Percentiles rank a stretch among this genome's conserved stretches.
Conservation (phyloP, 2,113 vertebrate genomes). For the Oxyura jamaicensis region DNA sequence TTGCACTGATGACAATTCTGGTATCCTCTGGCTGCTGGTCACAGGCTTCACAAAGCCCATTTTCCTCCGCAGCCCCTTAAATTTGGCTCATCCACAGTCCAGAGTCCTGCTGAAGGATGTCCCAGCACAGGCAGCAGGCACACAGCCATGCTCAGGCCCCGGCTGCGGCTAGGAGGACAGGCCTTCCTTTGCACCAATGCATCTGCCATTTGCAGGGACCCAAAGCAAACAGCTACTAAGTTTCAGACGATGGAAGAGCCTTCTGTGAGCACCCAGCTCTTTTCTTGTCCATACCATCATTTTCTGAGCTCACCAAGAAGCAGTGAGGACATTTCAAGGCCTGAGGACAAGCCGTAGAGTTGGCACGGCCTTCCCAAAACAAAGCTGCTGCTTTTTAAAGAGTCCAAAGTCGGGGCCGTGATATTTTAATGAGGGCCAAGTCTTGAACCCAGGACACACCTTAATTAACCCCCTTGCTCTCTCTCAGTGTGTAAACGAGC, state of each 20-base stretch:
- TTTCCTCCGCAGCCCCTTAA: neutral
- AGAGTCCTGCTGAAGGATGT: neutral
- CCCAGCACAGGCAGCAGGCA: neutral
- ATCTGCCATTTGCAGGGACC: neutral
- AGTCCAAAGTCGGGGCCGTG: neutral
- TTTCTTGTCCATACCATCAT: neutral
- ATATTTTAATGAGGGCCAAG: neutral
- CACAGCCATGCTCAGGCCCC: neutral
- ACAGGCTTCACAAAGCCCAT: neutral
- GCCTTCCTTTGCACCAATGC: neutral
- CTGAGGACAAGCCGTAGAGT: neutral
- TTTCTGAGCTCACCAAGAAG: neutral
- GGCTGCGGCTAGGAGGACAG: neutral
- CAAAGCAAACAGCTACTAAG: neutral
- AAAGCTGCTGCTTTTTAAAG: neutral
- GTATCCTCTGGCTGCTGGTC: neutral
- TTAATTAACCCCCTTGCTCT: neutral
- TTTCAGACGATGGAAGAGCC: neutral
- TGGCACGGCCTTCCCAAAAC: neutral
- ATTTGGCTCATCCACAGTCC: neutral
- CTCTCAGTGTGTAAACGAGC: neutral
- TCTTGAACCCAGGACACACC: neutral
- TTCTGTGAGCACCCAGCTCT: neutral
- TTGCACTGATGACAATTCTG: neutral
- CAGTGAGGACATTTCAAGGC: neutral